Conservation (phyloP, 2,797 vertebrate genomes). For the Novumbra hubbsi region DNA sequence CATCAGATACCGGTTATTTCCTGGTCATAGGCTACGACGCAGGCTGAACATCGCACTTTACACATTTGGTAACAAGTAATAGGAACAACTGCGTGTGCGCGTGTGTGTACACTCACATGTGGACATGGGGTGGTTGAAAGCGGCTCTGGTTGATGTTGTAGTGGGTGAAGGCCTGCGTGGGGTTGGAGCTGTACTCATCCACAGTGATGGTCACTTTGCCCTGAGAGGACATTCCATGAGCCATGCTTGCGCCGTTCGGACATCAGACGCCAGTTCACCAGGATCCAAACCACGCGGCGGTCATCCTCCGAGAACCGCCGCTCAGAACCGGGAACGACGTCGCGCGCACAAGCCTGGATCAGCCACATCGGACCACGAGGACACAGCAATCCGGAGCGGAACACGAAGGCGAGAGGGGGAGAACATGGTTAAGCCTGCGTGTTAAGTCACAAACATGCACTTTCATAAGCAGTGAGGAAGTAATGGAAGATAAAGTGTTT, state of each 20-base stretch:
- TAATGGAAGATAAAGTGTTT: not conserved
- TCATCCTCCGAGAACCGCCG: conserved; percentile 79
- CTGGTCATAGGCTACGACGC: not conserved
- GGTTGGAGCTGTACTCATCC: conserved; percentile 98
- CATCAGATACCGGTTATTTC: not conserved
- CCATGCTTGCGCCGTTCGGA: conserved; percentile 92
- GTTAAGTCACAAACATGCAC: not conserved
- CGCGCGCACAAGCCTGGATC: not conserved
- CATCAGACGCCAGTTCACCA: conserved; percentile 89
- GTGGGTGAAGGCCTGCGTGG: conserved; percentile 95
- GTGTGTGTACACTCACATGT: conserved; percentile 85
- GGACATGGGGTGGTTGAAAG: conserved; percentile 95
- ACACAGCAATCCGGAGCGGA: conserved; percentile 53
- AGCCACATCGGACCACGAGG: conserved; percentile 8
- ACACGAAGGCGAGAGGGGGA: conserved; percentile 18
- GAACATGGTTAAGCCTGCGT: not conserved
- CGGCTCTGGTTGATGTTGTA: conserved; percentile 99
- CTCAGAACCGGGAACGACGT: conserved; percentile 38
- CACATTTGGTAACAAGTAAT: not conserved
- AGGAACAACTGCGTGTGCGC: not conserved
- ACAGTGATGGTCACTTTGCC: conserved; percentile 95
- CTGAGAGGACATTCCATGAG: conserved; percentile 92
- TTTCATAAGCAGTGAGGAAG: not conserved
- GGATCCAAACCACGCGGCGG: conserved; percentile 73
- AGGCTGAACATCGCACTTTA: not conserved